Evolutionary conservation across 1,140 invertebrate genomes (phyloP).

Genomic region (Pogonomyrmex californicus): DNA sequence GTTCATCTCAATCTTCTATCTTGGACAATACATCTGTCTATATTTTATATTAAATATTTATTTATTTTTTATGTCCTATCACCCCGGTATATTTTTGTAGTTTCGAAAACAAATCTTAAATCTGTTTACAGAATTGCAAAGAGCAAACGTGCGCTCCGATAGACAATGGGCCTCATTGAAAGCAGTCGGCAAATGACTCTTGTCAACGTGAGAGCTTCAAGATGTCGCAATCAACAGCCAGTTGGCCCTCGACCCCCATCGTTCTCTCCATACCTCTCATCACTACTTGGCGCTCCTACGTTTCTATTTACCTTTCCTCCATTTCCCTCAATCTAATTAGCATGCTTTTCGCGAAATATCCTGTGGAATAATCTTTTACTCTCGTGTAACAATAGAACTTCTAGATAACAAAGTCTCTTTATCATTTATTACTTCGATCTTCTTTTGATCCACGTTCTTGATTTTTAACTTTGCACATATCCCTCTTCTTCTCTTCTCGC

Average conservation of each 20-base stretch:
- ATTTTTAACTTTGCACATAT: not conserved
- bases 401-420: not conserved
- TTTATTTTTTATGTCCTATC: not conserved
- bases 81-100: not conserved
- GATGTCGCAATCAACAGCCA: constrained; percentile 65
- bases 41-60: not conserved
- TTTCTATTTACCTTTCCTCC: constrained; percentile 4
- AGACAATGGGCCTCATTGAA: constrained; percentile 70
- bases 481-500: not conserved
- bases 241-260: constrained; percentile 47
- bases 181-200: constrained; percentile 43
- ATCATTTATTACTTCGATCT: too few species aligned
- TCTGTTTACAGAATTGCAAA: constrained; percentile 37
- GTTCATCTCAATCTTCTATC: constrained; percentile 11
- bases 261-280: not conserved
- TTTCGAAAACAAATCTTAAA: constrained; percentile 36
- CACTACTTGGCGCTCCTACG: constrained; percentile 17
- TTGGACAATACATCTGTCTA: not conserved
- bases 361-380: not conserved
- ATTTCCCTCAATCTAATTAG: not conserved
- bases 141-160: constrained; percentile 37
- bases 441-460: not conserved
- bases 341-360: not conserved
- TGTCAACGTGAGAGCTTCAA: constrained; percentile 73
- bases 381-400: not conserved